phyloP scores from a whole-genome alignment of 2,797 vertebrate species.

The Sylvilagus floridanus region DNA sequence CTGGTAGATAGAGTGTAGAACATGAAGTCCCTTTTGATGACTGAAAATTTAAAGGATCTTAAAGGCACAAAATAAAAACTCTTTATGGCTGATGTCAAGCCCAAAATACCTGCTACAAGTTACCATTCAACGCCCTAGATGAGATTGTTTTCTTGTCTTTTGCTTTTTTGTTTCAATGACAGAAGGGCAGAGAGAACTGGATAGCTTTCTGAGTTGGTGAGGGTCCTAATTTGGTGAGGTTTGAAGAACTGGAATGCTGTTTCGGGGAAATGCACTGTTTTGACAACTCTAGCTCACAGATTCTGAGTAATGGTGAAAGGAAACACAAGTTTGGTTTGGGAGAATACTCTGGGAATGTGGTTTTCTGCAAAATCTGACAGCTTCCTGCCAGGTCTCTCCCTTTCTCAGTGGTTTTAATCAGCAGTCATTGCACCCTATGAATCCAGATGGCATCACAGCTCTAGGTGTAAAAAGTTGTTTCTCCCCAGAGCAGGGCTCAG shows the following conservation, averaged over 20 bases:
- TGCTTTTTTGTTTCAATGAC: slow-evolving; percentile 33
- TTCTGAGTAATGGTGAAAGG: slow-evolving; percentile 45
- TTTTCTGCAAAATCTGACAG: slow-evolving; percentile 60
- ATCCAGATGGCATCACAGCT: neutral
- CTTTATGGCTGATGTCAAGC: neutral
- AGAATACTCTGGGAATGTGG: slow-evolving; percentile 41
- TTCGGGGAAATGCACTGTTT: slow-evolving; percentile 20
- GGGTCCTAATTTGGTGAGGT: neutral
- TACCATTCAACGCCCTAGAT: neutral
- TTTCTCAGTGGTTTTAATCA: neutral
- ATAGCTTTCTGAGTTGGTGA: neutral
- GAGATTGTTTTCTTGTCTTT: slow-evolving; percentile 11
- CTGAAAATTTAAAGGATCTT: neutral
- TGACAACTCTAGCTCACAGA: slow-evolving; percentile 9
- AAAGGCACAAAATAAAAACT: neutral
- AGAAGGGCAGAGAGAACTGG: neutral
- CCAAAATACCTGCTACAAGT: neutral
- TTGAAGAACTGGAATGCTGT: neutral
- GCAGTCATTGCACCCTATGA: neutral
- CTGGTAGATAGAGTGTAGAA: neutral
- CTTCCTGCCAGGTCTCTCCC: neutral
- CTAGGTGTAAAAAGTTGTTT: neutral
- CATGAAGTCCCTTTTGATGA: neutral
- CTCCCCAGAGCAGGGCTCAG: neutral
- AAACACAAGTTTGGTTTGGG: neutral